Percentiles rank a stretch among this genome's conserved stretches.
Conservation (phyloP, 1,140 invertebrate genomes). For the Halesus radiatus region DNA sequence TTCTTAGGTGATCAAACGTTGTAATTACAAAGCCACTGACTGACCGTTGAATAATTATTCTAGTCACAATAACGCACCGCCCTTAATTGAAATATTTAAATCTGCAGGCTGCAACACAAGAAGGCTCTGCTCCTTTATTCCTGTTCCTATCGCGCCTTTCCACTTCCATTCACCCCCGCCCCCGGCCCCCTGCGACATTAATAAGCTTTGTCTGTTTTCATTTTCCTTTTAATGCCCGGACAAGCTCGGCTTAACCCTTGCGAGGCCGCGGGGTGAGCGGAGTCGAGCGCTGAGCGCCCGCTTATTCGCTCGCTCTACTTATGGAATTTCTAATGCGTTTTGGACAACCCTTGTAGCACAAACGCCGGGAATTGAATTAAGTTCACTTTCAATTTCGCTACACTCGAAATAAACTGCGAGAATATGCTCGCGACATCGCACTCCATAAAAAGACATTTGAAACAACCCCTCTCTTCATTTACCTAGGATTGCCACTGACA, state of each 20-base stretch:
- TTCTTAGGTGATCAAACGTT: no score
- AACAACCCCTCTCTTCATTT: no score
- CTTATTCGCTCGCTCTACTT: slow-evolving; percentile 39
- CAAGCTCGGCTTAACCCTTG: slow-evolving; percentile 44
- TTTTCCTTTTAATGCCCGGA: slow-evolving; percentile 52
- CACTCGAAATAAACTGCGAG: neutral
- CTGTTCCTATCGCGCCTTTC: neutral
- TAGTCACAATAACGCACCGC: neutral
- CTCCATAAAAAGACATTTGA: no score
- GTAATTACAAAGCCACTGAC: neutral
- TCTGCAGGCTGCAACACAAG: slow-evolving; percentile 33
- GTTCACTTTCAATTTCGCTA: slow-evolving; percentile 18
- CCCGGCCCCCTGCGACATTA: slow-evolving; percentile 42
- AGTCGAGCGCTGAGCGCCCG: neutral
- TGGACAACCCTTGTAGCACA: slow-evolving; percentile 8
- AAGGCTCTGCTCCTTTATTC: neutral
- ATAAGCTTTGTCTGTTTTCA: slow-evolving; percentile 58
- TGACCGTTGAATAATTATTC: slow-evolving; percentile 2
- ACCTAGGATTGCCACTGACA: no score
- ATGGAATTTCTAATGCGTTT: slow-evolving; percentile 36
- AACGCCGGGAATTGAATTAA: slow-evolving; percentile 30
- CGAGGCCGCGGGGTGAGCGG: slow-evolving; percentile 3
- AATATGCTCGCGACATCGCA: no score
- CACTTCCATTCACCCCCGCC: neutral
- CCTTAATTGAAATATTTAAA: slow-evolving; percentile 33